Percentiles rank a stretch among this genome's conserved stretches.
phyloP scores from a whole-genome alignment of 2,888 invertebrate species.

The Acrobasis repandana region DNA sequence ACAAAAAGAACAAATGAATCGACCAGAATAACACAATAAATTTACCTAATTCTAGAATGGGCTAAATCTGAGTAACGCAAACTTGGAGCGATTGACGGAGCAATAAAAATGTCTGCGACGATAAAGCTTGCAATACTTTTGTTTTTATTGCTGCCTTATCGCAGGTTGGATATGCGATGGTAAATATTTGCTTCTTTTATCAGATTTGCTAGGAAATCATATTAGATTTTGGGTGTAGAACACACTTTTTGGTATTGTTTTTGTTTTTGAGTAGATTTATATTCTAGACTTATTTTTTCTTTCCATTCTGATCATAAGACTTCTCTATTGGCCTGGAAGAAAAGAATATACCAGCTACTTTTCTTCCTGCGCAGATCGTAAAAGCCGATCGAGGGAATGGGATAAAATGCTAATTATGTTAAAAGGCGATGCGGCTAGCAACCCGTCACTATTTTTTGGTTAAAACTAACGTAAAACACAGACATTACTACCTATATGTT shows the following conservation, averaged over 20 bases:
- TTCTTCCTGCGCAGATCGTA: no score
- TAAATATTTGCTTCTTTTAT: slow-evolving; percentile 1
- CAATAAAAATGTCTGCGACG: slow-evolving; percentile 4
- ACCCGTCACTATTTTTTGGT: no score
- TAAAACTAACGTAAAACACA: no score
- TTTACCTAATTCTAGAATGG: not conserved
- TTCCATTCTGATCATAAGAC: no score
- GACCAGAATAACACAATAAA: slow-evolving; percentile 1
- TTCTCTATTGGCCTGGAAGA: no score
- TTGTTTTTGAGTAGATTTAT: not conserved
- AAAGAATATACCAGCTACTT: no score
- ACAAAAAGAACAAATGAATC: not conserved
- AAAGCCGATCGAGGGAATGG: no score
- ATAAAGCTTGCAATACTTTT: slow-evolving; percentile 4
- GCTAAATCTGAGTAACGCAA: slow-evolving; percentile 10
- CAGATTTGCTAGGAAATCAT: not conserved
- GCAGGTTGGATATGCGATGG: not conserved
- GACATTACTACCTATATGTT: no score
- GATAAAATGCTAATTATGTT: no score
- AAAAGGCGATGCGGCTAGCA: no score
- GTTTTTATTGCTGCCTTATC: slow-evolving; percentile 12
- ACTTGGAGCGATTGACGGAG: slow-evolving; percentile 1
- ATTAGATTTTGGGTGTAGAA: not conserved
- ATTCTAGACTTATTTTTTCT: no score
- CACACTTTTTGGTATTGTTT: not conserved